A percentile compares a stretch with the other conserved stretches of the same genome.
phyloP scores from a whole-genome alignment of 2,888 invertebrate species.

The Maniola hyperantus region DNA sequence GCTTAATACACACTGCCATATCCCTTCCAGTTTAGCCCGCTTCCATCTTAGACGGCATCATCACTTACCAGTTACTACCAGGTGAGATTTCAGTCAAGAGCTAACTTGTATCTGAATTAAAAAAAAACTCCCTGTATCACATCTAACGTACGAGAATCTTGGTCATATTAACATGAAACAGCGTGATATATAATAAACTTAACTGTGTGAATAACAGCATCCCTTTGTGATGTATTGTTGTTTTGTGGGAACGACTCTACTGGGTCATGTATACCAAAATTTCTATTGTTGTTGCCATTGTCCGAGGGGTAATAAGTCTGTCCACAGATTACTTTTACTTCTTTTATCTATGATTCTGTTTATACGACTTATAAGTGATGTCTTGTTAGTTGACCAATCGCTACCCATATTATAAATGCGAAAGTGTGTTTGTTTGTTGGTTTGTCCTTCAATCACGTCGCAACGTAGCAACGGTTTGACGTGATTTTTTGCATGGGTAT shows the following conservation, averaged over 20 bases:
- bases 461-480: no score
- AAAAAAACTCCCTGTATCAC: conserved; percentile 31
- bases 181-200: conserved; percentile 66
- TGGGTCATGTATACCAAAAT: conserved; percentile 39
- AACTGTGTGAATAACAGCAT: conserved; percentile 83
- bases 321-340: no score
- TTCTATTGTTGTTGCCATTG: conserved; percentile 32
- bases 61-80: no score
- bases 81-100: no score
- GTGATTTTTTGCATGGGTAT: no score
- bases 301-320: conserved; percentile 31
- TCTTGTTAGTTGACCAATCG: background rate
- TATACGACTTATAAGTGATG: background rate
- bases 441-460: no score
- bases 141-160: conserved; percentile 11
- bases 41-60: no score
- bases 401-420: background rate
- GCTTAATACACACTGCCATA: no score
- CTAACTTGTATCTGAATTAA: no score
- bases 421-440: background rate
- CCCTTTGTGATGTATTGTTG: conserved; percentile 75
- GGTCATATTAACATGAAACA: conserved; percentile 51
- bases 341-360: no score
- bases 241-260: conserved; percentile 70
- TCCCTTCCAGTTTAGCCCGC: no score